A percentile compares a stretch with the other conserved stretches of the same genome.
Evolutionary conservation across 2,797 vertebrate species (phyloP).

Genomic region (Xiphophorus birchmanni): DNA sequence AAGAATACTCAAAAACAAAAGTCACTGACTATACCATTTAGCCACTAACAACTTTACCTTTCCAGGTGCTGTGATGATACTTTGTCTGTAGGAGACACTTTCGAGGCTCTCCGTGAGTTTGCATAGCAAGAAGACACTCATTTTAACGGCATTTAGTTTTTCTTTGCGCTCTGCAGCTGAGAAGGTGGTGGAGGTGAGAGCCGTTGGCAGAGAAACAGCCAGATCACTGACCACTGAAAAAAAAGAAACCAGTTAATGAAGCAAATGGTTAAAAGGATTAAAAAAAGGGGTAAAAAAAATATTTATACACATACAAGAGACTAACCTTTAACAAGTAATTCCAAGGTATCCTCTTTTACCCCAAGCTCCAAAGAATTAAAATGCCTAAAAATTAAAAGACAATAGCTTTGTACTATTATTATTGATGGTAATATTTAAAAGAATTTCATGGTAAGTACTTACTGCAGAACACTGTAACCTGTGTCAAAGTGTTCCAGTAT

Average conservation of each 20-base stretch:
- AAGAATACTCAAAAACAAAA: neutral
- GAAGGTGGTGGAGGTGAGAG: slow-evolving; percentile 78
- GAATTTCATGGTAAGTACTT: slow-evolving; percentile 68
- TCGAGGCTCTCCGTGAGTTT: slow-evolving; percentile 90
- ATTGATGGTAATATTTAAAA: neutral
- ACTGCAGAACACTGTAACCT: slow-evolving; percentile 90
- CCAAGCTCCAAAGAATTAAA: slow-evolving; percentile 77
- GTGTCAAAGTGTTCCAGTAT: slow-evolving; percentile 92
- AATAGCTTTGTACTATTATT: neutral
- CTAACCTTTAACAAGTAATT: slow-evolving; percentile 88
- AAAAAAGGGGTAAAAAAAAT: too few species aligned
- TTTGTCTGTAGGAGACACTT: slow-evolving; percentile 79
- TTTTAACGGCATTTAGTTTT: slow-evolving; percentile 92
- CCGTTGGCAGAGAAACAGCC: slow-evolving; percentile 82
- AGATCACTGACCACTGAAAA: slow-evolving; percentile 86
- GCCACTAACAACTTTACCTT: slow-evolving; percentile 70
- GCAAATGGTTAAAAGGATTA: neutral
- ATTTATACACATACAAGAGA: neutral
- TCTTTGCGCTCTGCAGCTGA: slow-evolving; percentile 79
- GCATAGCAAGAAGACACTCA: slow-evolving; percentile 91
- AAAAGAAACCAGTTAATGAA: neutral
- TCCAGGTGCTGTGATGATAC: slow-evolving; percentile 75
- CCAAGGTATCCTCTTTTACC: slow-evolving; percentile 88
- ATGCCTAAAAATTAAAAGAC: slow-evolving; percentile 76
- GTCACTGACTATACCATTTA: neutral